Evolutionary conservation across 2,888 invertebrate genomes (phyloP), one percentile per base, ranked within the genome.

Genomic region (Mythimna impura): DNA sequence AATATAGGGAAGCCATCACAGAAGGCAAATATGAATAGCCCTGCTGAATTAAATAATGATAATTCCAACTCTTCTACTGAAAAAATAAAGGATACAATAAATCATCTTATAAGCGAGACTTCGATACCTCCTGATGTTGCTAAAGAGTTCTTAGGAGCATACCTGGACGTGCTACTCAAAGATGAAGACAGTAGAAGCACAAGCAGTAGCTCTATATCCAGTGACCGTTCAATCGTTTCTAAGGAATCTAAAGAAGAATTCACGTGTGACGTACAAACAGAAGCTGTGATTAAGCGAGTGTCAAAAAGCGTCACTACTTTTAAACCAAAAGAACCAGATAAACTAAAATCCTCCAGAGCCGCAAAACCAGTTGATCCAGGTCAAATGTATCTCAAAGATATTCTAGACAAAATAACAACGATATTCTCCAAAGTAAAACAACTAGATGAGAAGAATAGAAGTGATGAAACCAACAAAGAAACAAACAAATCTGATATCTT

Each of bases 21-120:
- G 34, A 87, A 81, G 61, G 73, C 86, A 14, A 71, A 67, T 5
- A 3, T 76, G 0, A 73, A 81, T 17, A 84, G 82, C 34, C 60
- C 76, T 8, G 75, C 61, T 62, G 86, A 85, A n/a, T 40, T 66
- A 8, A 47, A 43, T 7, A 69, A 85, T n/a, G 89, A 91, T 5
- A 87, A 85, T 66, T 91, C 91, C 4, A 89, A 88, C 76, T 92
- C 93, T 2, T 93, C 92, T 0, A 87, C 91, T 7, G 94, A 94
- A 70, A 87, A 92, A 82, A 90, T 94, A 82, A 92, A 94, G 78
- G 92, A 94, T 17, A 92, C 93, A 8, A 90, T 95, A 6, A 91
- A 94, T 55, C 90, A 89, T 80, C 89, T 95, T 6, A 90, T 94
- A 36, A 93, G 91, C 74, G 93, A 95, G 43, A 90, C 92, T 2